Conservation (phyloP, 2,797 vertebrate genomes). For the Tiaroga cobitis region DNA sequence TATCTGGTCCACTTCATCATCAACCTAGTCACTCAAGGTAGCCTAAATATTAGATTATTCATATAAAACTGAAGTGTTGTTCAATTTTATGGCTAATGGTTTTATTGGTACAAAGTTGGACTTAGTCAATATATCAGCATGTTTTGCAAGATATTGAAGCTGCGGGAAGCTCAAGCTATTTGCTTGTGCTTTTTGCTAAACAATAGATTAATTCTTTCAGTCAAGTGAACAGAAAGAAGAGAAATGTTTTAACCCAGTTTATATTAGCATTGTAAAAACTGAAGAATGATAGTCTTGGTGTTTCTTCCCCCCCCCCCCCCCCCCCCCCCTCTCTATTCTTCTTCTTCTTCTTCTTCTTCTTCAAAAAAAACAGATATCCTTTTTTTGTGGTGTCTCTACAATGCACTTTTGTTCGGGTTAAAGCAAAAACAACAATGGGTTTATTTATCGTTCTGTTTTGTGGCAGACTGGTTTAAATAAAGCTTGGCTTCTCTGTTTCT, state of each 20-base stretch:
- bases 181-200: conserved; percentile 44
- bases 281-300: conserved; percentile 45
- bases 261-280: conserved; percentile 47
- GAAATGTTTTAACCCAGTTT: conserved; percentile 45
- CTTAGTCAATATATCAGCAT: conserved; percentile 65
- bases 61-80: not conserved
- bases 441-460: conserved; percentile 82
- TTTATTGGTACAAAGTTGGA: not conserved
- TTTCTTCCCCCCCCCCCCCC: not conserved
- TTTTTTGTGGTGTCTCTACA: conserved; percentile 51
- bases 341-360: not conserved
- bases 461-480: conserved; percentile 80
- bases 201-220: conserved; percentile 28
- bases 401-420: conserved; percentile 69
- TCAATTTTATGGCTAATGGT: not conserved
- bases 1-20: not conserved
- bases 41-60: not conserved
- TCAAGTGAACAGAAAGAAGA: conserved; percentile 20
- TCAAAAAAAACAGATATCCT: conserved; percentile 50
- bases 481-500: conserved; percentile 65
- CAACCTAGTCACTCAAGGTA: not conserved
- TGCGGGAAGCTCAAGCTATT: conserved; percentile 69
- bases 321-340: conserved; percentile 6
- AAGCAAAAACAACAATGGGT: conserved; percentile 77
- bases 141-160: conserved; percentile 58